Base-by-base conservation (phyloP, 2,113 vertebrate genomes). In the Sclerurus mexicanus region DNA sequence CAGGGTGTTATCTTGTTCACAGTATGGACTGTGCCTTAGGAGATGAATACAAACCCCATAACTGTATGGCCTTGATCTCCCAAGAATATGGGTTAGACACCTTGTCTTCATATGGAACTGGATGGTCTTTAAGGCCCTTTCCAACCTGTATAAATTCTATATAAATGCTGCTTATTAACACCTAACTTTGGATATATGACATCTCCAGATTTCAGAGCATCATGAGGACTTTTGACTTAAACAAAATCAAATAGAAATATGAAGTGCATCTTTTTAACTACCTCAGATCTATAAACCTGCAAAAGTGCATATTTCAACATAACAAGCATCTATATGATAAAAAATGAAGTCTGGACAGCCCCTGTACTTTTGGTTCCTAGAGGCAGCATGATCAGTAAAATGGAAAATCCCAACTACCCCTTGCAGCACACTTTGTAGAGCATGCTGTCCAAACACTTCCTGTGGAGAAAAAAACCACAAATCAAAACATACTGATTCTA, bases 391-490 rank as follows among this genome's bases (percentile, higher is more conserved):
- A 39, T 24, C 9, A 27, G 3, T 16, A 72, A 33, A 40, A 58
- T 9, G 10, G 42, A 74, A 88, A 64, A 72, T 23, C 62, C 35
- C 35, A 90, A 28, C 50, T 52, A 8, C 4, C 30, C 44, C 30
- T 73, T 88, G 14, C 27, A 76, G 16, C 23, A 59, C 5, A 5
- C 3, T 73, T 1, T 49, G 22, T 12, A 76, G 6, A 23, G 3
- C 20, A 28, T 25, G 12, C 27, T 66, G 25, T 18, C 23, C 21
- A 73, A 49, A 59, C 2, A 21, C 56, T 66, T 69, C 52, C n/a
- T 68, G 3, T 6, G 19, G 2, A 4, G 9, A 6, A 35, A 55
- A 35, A 35, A 14, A 3, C 0, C 35, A 8, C 30, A 23, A 24
- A 77, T 22, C 13, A 59, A 62, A 53, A 28, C 10, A 25, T 18